Base-by-base conservation (phyloP, 2,888 invertebrate genomes). In the Hirtodrosophila trivittata region DNA sequence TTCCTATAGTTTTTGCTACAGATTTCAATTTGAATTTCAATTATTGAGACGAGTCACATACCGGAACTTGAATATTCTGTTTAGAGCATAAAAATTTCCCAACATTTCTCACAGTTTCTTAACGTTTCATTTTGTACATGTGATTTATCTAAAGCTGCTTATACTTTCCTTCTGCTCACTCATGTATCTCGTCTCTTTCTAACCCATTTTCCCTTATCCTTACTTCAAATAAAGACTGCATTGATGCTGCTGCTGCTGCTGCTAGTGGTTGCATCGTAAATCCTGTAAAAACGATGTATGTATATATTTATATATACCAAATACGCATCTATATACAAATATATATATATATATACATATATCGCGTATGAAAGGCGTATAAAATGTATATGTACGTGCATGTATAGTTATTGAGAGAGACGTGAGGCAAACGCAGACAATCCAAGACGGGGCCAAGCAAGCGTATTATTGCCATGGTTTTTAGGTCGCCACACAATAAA, bases 401-500 rank as follows among this genome's bases (percentile, higher is more conserved):
- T 39, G 14, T 51, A 43, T 28, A n/a, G n/a, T n/a, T n/a, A n/a
- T n/a, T n/a, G n/a, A n/a, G n/a, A n/a, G n/a, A n/a, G n/a, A n/a
- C n/a, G n/a, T n/a, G n/a, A n/a, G n/a, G n/a, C n/a, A n/a, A n/a
- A n/a, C 14, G 58, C 38, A 68, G 16, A 43, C 41, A 60, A 16
- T 60, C 71, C 46, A 63, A 71, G 64, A 58, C 70, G 77, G 64
- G 58, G 52, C 55, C 62, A 68, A 72, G 86, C 64, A 66, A 84
- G 81, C 77, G 82, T 83, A 86, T 83, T 82, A 86, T 84, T 84
- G 77, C 82, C 64, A 75, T 62, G 64, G 58, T 73, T 81, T 57
- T 57, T 59, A 47, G 72, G 75, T 68, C 76, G 83, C 69, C 69
- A 46, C 56, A 65, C 75, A 77, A 80, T 81, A 72, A 86, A 83